A percentile compares a stretch with the other conserved stretches of the same genome.
Conservation (phyloP, 2,113 vertebrate genomes). For the Condylura cristata region DNA sequence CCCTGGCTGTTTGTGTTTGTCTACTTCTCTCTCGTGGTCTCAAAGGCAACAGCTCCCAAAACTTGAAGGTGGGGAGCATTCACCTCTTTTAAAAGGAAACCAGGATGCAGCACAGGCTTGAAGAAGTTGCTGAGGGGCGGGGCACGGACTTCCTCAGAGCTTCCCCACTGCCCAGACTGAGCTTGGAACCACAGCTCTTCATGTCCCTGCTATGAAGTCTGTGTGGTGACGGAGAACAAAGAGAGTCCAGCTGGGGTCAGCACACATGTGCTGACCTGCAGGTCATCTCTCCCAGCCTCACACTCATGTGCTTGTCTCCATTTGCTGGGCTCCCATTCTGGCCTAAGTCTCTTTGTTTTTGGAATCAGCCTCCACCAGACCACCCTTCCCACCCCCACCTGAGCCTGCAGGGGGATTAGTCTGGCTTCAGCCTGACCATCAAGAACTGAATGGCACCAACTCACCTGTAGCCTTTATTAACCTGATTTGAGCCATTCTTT, state of each 20-base stretch:
- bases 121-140: neutral
- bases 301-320: neutral
- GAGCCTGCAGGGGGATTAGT: rapidly evolving
- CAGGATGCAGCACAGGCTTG: neutral
- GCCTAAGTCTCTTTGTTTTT: neutral
- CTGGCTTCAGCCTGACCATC: neutral
- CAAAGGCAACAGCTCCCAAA: neutral
- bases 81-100: neutral
- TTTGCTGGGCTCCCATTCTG: neutral
- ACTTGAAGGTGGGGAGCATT: neutral
- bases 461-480: neutral
- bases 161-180: neutral
- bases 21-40: neutral
- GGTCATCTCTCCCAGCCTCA: neutral
- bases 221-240: neutral
- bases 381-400: rapidly evolving
- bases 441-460: neutral
- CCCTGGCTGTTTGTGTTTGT: neutral
- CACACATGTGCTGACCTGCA: neutral
- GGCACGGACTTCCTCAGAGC: neutral
- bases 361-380: neutral
- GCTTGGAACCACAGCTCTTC: neutral
- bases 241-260: neutral
- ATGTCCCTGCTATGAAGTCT: neutral
- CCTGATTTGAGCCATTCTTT: neutral